Evolutionary conservation across 2,888 invertebrate genomes (phyloP).

Genomic region (Ochropleura leucogaster): DNA sequence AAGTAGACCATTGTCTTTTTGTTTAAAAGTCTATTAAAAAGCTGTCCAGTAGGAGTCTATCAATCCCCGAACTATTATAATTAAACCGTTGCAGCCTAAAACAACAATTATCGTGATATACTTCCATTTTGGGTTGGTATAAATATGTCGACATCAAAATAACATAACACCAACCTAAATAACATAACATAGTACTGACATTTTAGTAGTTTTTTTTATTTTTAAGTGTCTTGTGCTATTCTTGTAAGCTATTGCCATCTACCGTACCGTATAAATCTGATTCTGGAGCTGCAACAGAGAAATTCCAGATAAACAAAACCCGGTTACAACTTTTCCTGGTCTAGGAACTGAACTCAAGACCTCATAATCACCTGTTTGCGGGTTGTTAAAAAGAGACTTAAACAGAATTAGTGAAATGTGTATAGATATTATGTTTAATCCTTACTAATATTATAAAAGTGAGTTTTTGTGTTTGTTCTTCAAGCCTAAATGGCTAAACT

Average conservation of each 20-base stretch:
- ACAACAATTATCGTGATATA: neutral
- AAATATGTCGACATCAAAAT: neutral
- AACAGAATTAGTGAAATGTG: neutral
- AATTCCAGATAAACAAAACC: neutral
- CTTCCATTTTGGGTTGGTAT: too few species aligned
- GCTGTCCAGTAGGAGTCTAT: neutral
- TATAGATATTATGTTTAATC: neutral
- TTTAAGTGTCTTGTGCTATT: neutral
- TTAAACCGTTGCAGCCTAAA: neutral
- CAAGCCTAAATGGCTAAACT: too few species aligned
- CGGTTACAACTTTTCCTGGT: neutral
- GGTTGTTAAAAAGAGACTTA: neutral
- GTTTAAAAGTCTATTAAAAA: too few species aligned
- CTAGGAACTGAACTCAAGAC: neutral
- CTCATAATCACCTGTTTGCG: too few species aligned
- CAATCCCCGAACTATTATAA: neutral
- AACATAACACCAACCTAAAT: neutral
- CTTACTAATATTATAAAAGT: too few species aligned
- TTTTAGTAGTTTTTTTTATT: neutral
- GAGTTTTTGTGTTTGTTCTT: too few species aligned
- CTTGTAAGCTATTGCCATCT: too few species aligned
- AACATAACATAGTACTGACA: neutral
- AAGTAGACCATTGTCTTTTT: too few species aligned
- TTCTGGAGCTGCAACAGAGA: neutral
- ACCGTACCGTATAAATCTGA: neutral